These are phyloP conservation scores for Oreochromis aureus DNA, from an alignment of 2,113 vertebrate genomes.

Conservation along the genomic window DNA sequence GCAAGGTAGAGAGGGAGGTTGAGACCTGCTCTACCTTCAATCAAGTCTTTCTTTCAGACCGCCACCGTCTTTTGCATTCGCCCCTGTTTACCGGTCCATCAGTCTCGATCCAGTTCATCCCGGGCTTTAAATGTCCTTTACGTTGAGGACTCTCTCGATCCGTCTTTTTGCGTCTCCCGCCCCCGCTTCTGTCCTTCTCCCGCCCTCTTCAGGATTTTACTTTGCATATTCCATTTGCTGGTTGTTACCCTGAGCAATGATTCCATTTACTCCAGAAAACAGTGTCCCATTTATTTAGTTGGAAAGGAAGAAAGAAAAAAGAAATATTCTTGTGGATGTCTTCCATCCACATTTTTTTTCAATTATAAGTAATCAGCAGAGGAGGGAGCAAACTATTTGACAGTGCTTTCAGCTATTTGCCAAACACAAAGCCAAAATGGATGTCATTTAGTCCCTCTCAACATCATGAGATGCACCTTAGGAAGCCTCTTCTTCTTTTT, in stretches of 20 bases:
- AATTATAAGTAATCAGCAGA: conserved; percentile 47
- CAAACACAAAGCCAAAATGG: conserved; percentile 30
- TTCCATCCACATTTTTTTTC: conserved; percentile 33
- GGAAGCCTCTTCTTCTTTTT: not conserved
- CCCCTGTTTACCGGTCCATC: not conserved
- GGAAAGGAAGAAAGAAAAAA: not conserved
- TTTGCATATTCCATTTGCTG: conserved; percentile 80
- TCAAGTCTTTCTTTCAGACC: not conserved
- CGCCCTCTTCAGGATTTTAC: conserved; percentile 47
- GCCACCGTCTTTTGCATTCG: not conserved
- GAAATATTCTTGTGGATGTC: conserved; percentile 28
- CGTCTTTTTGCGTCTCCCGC: conserved; percentile 3
- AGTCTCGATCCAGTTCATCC: not conserved
- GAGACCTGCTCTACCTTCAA: not conserved
- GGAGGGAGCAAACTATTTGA: conserved; percentile 13
- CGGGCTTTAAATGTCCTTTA: conserved; percentile 14
- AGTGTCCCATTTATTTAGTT: conserved; percentile 49
- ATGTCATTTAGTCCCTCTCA: not conserved
- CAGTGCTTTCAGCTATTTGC: conserved; percentile 44
- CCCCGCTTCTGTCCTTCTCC: conserved; percentile 20
- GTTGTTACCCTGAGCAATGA: conserved; percentile 78
- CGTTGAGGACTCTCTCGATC: conserved; percentile 11
- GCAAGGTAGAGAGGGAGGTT: conserved; percentile 26
- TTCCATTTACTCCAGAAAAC: conserved; percentile 66
- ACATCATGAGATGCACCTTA: not conserved